Percentiles rank a stretch among this genome's conserved stretches.
Conservation (phyloP, 2,113 vertebrate species). For the Oncorhynchus masou region DNA sequence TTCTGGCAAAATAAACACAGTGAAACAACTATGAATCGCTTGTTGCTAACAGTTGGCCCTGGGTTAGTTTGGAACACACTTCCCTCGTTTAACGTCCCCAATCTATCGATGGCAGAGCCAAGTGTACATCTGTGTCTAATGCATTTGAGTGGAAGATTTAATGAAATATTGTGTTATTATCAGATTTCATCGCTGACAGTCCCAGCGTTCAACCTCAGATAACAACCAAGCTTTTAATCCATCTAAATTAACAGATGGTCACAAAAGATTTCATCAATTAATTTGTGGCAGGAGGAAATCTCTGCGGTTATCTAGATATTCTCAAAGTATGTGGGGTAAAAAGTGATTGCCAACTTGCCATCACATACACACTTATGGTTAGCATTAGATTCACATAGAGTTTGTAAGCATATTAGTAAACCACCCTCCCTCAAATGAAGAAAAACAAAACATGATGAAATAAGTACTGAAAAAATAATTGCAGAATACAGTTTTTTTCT, state of each 20-base stretch:
- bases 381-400: constrained; percentile 46
- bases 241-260: constrained; percentile 54
- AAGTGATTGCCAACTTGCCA: constrained; percentile 40
- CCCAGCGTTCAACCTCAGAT: constrained; percentile 50
- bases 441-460: constrained; percentile 64
- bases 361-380: constrained; percentile 30
- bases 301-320: constrained; percentile 51
- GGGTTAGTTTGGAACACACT: constrained; percentile 40
- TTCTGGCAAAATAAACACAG: constrained; percentile 17
- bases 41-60: constrained; percentile 22
- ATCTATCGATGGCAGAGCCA: constrained; percentile 35
- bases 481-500: constrained; percentile 93
- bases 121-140: constrained; percentile 26
- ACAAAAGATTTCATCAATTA: constrained; percentile 55
- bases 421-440: constrained; percentile 35
- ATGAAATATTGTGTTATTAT: constrained; percentile 51
- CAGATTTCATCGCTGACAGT: constrained; percentile 44
- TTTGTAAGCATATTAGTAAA: constrained; percentile 73
- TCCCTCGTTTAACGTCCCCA: constrained; percentile 25
- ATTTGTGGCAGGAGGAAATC: constrained; percentile 47
- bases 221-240: constrained; percentile 55
- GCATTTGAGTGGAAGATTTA: constrained; percentile 43
- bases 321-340: constrained; percentile 44
- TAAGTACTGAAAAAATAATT: constrained; percentile 86
- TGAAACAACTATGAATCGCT: constrained; percentile 30